These are phyloP conservation scores for Urocolius indicus DNA, from an alignment of 2,113 vertebrate genomes.

Conservation along the genomic window DNA sequence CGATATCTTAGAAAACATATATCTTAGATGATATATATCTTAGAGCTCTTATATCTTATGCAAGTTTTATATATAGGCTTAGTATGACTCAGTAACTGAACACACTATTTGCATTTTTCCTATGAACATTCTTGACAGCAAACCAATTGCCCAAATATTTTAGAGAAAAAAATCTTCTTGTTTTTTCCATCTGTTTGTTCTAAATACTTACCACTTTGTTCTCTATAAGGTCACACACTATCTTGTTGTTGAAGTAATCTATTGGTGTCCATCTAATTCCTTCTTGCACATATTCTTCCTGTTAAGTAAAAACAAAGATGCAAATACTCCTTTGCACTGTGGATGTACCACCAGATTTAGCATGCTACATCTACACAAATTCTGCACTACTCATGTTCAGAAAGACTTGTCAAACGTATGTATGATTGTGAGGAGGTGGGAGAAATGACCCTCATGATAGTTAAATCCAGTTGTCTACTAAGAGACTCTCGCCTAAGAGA, in stretches of 20 bases:
- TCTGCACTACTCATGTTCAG: not conserved
- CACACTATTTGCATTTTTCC: constrained; percentile 49
- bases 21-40: not conserved
- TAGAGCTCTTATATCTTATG: constrained; percentile 18
- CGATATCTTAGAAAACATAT: not conserved
- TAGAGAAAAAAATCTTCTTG: not conserved
- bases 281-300: constrained; percentile 97
- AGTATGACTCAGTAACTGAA: constrained; percentile 53
- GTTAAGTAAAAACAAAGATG: constrained; percentile 14
- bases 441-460: not conserved
- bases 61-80: constrained; percentile 56
- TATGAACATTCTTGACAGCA: not conserved
- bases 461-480: not conserved
- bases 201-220: constrained; percentile 88
- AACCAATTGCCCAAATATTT: constrained; percentile 4
- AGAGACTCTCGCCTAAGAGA: not conserved
- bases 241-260: constrained; percentile 97
- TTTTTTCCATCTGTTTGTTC: not conserved
- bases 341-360: not conserved
- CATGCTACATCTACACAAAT: not conserved
- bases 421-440: not conserved
- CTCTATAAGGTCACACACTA: constrained; percentile 96
- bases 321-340: not conserved
- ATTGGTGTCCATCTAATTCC: constrained; percentile 93
- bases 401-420: not conserved